These are phyloP conservation scores for Amphipoea lucens DNA, from an alignment of 2,888 invertebrate species.

Conservation along the genomic window DNA sequence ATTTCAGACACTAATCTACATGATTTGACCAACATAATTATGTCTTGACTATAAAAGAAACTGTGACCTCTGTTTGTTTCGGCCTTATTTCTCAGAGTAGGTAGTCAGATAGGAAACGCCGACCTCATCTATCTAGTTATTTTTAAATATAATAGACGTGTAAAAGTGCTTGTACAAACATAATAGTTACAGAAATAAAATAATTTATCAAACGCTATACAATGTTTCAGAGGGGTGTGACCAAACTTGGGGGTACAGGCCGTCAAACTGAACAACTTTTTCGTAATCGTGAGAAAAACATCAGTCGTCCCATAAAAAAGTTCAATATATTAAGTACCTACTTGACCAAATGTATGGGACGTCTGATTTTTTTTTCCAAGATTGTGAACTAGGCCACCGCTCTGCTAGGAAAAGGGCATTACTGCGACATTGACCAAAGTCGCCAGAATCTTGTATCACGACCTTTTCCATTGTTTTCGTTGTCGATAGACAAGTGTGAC, in stretches of 20 bases:
- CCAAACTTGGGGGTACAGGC: no score
- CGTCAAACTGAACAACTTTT: no score
- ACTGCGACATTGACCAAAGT: not conserved
- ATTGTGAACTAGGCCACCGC: no score
- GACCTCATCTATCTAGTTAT: not conserved
- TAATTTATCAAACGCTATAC: not conserved
- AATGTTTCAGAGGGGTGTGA: no score
- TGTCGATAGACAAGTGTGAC: not conserved
- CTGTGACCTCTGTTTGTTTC: not conserved
- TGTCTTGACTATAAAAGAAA: not conserved
- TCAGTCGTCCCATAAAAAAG: no score
- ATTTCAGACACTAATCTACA: not conserved
- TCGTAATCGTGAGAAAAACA: no score
- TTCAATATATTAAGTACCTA: no score
- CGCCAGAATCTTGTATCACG: not conserved
- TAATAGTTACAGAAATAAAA: not conserved
- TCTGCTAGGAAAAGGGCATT: not conserved
- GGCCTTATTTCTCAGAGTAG: not conserved
- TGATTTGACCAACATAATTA: not conserved
- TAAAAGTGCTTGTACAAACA: not conserved
- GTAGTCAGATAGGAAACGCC: not conserved
- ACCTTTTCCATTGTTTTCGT: not conserved
- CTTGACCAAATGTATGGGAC: no score
- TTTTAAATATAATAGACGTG: not conserved
- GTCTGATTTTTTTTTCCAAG: no score